Conservation (phyloP, 2,113 vertebrate genomes). For the Galeopterus variegatus region DNA sequence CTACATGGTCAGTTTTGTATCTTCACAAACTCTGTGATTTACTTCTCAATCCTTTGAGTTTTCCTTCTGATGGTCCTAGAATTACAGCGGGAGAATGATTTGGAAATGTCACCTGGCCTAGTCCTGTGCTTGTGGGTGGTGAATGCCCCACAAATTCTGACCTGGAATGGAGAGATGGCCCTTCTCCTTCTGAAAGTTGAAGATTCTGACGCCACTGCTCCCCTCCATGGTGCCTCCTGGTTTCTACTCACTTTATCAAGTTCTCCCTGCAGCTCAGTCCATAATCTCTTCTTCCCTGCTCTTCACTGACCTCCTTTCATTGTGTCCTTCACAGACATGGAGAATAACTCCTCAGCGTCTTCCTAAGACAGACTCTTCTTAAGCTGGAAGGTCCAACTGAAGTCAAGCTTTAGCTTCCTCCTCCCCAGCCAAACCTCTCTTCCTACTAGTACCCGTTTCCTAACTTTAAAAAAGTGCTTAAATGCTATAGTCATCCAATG, state of each 20-base stretch:
- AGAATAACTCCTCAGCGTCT: background rate
- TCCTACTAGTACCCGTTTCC: background rate
- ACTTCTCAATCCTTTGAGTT: conserved; percentile 1
- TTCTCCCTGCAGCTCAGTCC: background rate
- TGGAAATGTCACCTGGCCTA: background rate
- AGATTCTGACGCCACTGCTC: background rate
- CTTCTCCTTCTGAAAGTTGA: background rate
- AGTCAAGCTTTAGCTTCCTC: background rate
- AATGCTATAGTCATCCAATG: background rate
- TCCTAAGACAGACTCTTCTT: background rate
- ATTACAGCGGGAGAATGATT: background rate
- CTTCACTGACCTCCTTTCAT: background rate
- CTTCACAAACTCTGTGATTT: background rate
- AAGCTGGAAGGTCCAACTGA: background rate
- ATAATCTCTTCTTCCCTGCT: background rate
- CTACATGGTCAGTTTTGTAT: conserved; percentile 24
- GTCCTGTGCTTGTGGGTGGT: background rate
- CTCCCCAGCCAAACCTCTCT: background rate
- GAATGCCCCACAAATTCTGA: background rate
- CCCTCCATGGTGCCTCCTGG: accelerated
- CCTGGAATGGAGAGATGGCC: background rate
- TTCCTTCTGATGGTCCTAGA: background rate
- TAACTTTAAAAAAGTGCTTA: background rate
- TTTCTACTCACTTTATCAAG: background rate
- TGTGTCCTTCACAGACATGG: background rate